phyloP scores from a whole-genome alignment of 2,888 invertebrate genomes.

The Xestia c-nigrum region DNA sequence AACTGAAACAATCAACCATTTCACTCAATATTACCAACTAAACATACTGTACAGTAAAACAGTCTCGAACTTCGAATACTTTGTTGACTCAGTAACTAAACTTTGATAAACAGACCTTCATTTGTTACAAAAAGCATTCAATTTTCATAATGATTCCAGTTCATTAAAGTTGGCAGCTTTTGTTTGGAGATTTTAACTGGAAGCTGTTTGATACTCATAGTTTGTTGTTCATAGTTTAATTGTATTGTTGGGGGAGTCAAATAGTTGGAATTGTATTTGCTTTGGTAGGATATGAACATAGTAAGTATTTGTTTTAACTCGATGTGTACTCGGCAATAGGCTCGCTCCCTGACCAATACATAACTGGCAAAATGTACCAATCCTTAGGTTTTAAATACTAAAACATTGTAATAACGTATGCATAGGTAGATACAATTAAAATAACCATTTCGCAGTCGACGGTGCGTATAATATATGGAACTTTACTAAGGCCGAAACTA shows the following conservation, averaged over 20 bases:
- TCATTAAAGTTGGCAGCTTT: slow-evolving; percentile 42
- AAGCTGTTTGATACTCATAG: background rate
- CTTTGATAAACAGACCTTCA: slow-evolving; percentile 27
- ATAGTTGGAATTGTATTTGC: slow-evolving; percentile 11
- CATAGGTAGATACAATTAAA: too few relatives aligned
- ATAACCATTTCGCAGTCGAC: too few relatives aligned
- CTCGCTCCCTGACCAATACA: too few relatives aligned
- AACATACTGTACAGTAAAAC: slow-evolving; percentile 18
- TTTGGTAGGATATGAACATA: background rate
- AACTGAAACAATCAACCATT: background rate
- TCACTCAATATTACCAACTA: slow-evolving; percentile 5
- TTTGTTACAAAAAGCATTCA: slow-evolving; percentile 44
- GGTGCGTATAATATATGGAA: too few relatives aligned
- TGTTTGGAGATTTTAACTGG: slow-evolving; percentile 15
- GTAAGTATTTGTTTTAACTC: background rate
- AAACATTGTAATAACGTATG: too few relatives aligned
- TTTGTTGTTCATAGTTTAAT: slow-evolving; percentile 4
- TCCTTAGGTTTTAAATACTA: too few relatives aligned
- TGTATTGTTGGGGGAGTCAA: slow-evolving; percentile 4
- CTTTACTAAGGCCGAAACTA: too few relatives aligned
- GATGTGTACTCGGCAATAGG: background rate
- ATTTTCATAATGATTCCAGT: slow-evolving; percentile 37
- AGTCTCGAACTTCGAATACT: slow-evolving; percentile 10
- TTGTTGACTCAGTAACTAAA: slow-evolving; percentile 26
- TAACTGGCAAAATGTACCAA: too few relatives aligned